Evolutionary conservation across 1,140 invertebrate species (phyloP), one percentile per base, ranked within the genome.

Genomic region (Camponotus floridanus): DNA sequence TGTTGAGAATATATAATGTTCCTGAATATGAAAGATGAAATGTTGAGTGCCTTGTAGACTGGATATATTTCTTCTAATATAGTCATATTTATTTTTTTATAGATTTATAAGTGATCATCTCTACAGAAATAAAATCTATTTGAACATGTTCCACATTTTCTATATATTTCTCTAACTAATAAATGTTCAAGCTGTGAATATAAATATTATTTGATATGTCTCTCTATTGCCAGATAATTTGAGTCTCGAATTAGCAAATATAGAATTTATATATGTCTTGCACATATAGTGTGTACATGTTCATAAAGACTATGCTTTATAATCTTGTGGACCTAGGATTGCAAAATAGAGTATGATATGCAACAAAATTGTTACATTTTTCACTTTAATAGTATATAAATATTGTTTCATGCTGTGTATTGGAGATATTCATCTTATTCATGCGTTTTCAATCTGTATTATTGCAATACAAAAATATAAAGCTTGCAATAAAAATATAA

Each of bases 11-110:
- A 74, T 74, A 85, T 26, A 26, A 86, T 76, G 74, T 90, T 90
- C 80, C 79, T 90, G 51, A 86, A 81, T 80, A 39, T 87, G 57
- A 68, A 87, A 81, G 81, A 84, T 88, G 67, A 85, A 85, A 86
- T 62, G 86, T 86, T 31, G 68, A 81, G 92, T 93, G 92, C 92
- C 92, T 93, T 93, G 79, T 87, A 88, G 90, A 88, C 78, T 88
- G 79, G 65, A 80, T 87, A 87, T 88, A 80, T 92, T 91, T 87
- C 83, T 92, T 80, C 57, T 48, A 85, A 21, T 15, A 71, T 42
- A 73, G 57, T 64, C 65, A 62, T 42, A 18, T 76, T 80, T 68
- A 74, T 61, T 62, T 45, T 45, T 64, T 76, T 64, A 78, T 55
- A 78, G 21, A 39, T 8, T 42, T 85, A n/a, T 64, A 51, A 45